Conservation (phyloP, 37 sponge, comb jelly and placozoan genomes). For the Diacarnus erythraeanus region DNA sequence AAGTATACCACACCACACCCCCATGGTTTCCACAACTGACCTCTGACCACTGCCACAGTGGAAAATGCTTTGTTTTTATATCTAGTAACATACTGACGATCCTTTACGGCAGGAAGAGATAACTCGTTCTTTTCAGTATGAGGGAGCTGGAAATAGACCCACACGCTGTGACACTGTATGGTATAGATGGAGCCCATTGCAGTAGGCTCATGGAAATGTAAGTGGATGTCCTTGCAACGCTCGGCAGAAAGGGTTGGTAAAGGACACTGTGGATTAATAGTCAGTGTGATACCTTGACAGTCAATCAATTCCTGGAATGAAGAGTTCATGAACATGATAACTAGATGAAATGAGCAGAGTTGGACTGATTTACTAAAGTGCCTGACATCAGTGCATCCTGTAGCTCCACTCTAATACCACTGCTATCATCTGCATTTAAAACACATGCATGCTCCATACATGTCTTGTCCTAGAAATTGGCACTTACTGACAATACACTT, state of each 20-base stretch:
- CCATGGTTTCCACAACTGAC: slow-evolving; percentile 15
- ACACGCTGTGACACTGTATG: slow-evolving; percentile 30
- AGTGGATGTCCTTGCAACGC: slow-evolving; percentile 29
- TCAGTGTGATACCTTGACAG: slow-evolving; percentile 30
- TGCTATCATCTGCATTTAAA: slow-evolving; percentile 36
- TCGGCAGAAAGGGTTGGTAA: slow-evolving; percentile 70
- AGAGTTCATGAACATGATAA: neutral
- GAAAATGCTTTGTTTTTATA: slow-evolving; percentile 31
- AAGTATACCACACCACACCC: neutral
- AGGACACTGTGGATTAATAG: slow-evolving; percentile 35
- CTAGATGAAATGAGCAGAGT: neutral
- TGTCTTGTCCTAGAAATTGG: too few relatives aligned
- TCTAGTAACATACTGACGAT: slow-evolving; percentile 48
- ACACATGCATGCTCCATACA: neutral
- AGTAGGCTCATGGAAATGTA: slow-evolving; percentile 51
- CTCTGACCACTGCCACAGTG: slow-evolving; percentile 60
- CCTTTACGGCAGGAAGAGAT: slow-evolving; percentile 38
- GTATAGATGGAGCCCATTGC: slow-evolving; percentile 56
- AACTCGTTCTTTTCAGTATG: slow-evolving; percentile 33
- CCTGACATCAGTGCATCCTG: slow-evolving; percentile 50
- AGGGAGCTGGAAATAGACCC: slow-evolving; percentile 63
- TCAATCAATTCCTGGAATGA: slow-evolving; percentile 57
- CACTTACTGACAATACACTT: slow-evolving; percentile 73
- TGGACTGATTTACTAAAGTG: slow-evolving; percentile 31
- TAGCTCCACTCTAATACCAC: slow-evolving; percentile 48